phyloP scores from a whole-genome alignment of 2,797 vertebrate species.

The Phoebastria nigripes region DNA sequence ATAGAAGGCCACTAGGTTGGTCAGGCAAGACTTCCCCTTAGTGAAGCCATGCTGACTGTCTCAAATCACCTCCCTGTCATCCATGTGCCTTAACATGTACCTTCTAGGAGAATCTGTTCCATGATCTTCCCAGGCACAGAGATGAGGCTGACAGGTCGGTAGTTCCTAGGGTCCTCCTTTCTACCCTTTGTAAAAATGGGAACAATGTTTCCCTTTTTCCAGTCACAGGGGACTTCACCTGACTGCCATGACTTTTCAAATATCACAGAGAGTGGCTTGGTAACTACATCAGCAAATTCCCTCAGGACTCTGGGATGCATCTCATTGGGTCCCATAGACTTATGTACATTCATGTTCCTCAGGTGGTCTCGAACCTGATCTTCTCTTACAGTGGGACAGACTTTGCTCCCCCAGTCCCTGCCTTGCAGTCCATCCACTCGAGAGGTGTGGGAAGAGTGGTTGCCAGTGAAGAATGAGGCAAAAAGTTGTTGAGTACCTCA shows the following conservation, averaged over 20 bases:
- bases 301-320: too few species aligned
- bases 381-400: background rate
- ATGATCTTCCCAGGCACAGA: background rate
- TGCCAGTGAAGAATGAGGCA: background rate
- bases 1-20: too few species aligned
- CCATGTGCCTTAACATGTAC: too few species aligned
- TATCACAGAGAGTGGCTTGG: too few species aligned
- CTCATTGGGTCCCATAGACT: fast-evolving
- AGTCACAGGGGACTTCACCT: background rate
- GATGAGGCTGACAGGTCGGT: background rate
- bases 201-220: background rate
- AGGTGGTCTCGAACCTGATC: background rate
- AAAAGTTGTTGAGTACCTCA: background rate
- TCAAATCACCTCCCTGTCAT: too few species aligned
- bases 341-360: background rate
- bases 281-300: background rate
- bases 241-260: background rate
- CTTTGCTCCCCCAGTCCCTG: background rate
- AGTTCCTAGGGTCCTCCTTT: background rate
- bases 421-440: too few species aligned
- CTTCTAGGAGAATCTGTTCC: too few species aligned
- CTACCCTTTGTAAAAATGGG: background rate
- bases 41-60: too few species aligned
- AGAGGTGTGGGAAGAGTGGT: background rate
- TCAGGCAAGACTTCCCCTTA: too few species aligned